Conservation (phyloP, 1,140 invertebrate genomes). For the Ooceraea biroi region DNA sequence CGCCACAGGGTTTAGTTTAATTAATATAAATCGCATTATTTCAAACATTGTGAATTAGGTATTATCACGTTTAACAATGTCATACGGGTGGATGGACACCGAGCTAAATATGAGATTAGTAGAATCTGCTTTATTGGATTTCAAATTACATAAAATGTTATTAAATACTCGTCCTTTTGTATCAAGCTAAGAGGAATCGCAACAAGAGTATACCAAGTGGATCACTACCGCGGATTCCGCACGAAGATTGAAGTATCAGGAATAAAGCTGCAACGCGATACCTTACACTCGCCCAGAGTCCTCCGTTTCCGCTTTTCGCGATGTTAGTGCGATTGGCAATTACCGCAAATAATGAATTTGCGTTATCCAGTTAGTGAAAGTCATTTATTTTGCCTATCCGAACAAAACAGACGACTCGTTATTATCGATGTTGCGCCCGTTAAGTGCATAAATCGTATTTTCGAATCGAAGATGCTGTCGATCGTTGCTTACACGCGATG, state of each 20-base stretch:
- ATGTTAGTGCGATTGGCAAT: background rate
- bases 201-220: background rate
- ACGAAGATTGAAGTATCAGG: background rate
- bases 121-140: conserved; percentile 27
- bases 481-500: background rate
- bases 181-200: background rate
- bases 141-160: background rate
- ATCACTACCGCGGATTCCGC: background rate
- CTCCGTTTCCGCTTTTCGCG: background rate
- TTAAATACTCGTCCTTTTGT: background rate
- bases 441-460: background rate
- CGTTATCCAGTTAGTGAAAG: background rate
- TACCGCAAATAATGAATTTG: background rate
- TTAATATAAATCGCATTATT: conserved; percentile 56
- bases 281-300: background rate
- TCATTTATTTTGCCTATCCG: background rate
- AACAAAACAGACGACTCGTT: too few species aligned
- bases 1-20: conserved; percentile 33
- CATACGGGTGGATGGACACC: background rate
- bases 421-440: background rate
- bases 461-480: background rate
- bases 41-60: conserved; percentile 49
- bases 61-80: conserved; percentile 39
- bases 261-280: background rate
- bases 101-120: conserved; percentile 40